Conservation (phyloP, 2,797 vertebrate species). For the Scleropages formosus region DNA sequence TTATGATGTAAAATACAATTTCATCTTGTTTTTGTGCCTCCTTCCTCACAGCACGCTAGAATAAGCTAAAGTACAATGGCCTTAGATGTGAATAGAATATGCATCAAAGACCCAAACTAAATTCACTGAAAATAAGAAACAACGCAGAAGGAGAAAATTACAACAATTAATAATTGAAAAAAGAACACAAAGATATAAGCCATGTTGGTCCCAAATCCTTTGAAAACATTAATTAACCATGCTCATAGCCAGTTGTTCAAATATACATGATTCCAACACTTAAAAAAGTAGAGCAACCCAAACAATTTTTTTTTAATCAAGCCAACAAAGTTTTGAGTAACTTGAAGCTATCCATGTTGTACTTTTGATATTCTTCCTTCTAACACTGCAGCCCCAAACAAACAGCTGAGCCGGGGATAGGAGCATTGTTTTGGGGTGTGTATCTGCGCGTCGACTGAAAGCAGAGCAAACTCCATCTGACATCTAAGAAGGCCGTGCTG, state of each 20-base stretch:
- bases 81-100: conserved; percentile 24
- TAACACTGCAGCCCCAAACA: conserved; percentile 1
- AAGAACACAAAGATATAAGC: conserved; percentile 4
- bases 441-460: conserved; percentile 33
- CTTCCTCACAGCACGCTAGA: neutral
- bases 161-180: conserved; percentile 31
- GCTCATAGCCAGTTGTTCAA: conserved; percentile 2
- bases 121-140: conserved; percentile 9
- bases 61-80: neutral
- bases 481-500: conserved; percentile 63
- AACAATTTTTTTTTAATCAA: neutral
- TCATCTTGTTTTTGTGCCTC: conserved; percentile 4
- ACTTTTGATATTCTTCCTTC: neutral
- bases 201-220: neutral
- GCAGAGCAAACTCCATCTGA: conserved; percentile 63
- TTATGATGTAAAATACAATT: conserved; percentile 25
- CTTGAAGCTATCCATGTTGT: neutral
- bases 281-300: neutral
- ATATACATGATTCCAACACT: neutral
- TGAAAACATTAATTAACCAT: conserved; percentile 29
- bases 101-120: conserved; percentile 14
- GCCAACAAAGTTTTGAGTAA: neutral
- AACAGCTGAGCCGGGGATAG: neutral
- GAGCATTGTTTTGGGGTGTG: conserved; percentile 46
- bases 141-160: conserved; percentile 13